Evolutionary conservation across 2,113 vertebrate species (phyloP).

Genomic region (Cyprichromis sp.): DNA sequence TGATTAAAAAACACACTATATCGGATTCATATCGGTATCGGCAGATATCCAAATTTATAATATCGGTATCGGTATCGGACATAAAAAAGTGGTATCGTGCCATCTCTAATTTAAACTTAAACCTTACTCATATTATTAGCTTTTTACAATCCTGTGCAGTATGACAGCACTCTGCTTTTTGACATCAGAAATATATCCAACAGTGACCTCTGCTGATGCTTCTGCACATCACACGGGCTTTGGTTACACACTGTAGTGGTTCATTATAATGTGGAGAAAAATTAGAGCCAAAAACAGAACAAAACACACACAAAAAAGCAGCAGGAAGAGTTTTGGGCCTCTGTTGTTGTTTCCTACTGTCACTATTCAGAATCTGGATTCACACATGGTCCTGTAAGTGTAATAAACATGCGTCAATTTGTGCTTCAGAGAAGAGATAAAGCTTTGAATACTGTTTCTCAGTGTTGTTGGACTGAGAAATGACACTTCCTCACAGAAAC

Average conservation of each 20-base stretch:
- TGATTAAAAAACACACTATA: too few relatives aligned
- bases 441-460: background rate
- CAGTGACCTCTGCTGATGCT: conserved; percentile 55
- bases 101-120: background rate
- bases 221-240: background rate
- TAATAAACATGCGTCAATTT: background rate
- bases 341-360: background rate
- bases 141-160: background rate
- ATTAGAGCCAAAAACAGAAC: background rate
- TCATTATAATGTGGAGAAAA: background rate
- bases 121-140: background rate
- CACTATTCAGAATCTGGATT: background rate
- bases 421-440: background rate
- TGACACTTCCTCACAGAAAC: background rate
- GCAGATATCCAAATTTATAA: too few relatives aligned
- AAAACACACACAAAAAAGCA: background rate
- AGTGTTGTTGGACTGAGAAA: background rate
- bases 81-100: too few relatives aligned
- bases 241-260: background rate
- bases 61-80: too few relatives aligned
- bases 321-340: background rate
- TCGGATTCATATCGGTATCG: too few relatives aligned
- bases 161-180: background rate
- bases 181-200: conserved; percentile 20
- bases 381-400: background rate